Conservation (phyloP, 1,140 invertebrate species). For the Meloidogyne chitwoodi region DNA sequence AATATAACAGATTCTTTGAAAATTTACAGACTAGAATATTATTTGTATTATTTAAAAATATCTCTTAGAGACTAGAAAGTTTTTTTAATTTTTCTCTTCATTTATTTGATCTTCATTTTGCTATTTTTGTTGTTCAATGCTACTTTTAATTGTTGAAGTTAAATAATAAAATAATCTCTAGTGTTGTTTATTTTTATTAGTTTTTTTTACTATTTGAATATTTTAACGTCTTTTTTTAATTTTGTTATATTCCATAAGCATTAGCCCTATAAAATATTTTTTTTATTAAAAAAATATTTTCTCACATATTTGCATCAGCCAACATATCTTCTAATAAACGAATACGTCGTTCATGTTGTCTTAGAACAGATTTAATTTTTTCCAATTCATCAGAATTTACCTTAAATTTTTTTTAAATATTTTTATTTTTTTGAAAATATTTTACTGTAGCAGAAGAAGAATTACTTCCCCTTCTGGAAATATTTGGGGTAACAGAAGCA, state of each 20-base stretch:
- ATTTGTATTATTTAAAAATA: not conserved
- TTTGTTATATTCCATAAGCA: not conserved
- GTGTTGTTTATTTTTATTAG: not conserved
- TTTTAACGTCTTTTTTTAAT: too few species aligned
- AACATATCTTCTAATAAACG: slow-evolving; percentile 67
- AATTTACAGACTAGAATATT: not conserved
- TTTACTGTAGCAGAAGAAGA: not conserved
- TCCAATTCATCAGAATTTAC: slow-evolving; percentile 69
- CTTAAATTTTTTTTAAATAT: not conserved
- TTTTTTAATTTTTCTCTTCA: not conserved
- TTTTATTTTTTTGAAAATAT: not conserved
- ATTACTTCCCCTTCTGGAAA: slow-evolving; percentile 10
- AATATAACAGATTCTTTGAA: too few species aligned
- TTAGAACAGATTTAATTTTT: slow-evolving; percentile 82
- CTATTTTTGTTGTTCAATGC: not conserved
- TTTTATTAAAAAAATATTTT: not conserved
- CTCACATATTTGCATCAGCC: not conserved
- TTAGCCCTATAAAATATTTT: not conserved
- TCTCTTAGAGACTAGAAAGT: not conserved
- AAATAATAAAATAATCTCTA: not conserved
- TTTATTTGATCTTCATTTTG: not conserved
- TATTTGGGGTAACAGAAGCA: slow-evolving; percentile 4
- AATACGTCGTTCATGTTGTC: slow-evolving; percentile 86
- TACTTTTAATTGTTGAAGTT: not conserved
- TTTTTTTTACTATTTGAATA: too few species aligned